Evolutionary conservation across 30 jellyfish, hydroid and myxozoan genomes (phyloP), one percentile per base, ranked within the genome.

Genomic region (Nemopilema nomurai): DNA sequence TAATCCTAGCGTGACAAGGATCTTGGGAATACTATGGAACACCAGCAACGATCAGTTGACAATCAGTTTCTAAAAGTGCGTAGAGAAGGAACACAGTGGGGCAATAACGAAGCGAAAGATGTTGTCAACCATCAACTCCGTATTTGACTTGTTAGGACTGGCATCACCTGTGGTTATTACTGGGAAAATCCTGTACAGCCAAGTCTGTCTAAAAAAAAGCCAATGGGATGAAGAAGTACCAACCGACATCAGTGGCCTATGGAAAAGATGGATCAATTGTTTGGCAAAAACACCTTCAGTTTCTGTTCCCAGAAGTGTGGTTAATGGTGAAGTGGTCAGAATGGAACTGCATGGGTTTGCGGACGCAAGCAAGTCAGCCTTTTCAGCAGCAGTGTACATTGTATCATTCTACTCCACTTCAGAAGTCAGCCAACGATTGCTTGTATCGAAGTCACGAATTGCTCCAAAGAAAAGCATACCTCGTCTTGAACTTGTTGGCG

Each of bases 21-120:
- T 84, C 71, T 89, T 90, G 18, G 91, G 97, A 41, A 86, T 91
- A n/a, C 83, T 81, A 30, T 85, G 97, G 97, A 86, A 91, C 94
- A 86, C 70, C 74, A 62, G 76, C n/a, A 78, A 53, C 66, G 96
- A 91, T 31, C 75, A 87, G 62, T 32, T 79, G 72, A 50, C 64
- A 27, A 72, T 78, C 89, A 76, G 74, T 51, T 83, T 90, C 25
- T 70, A 71, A 49, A 81, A 62, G 53, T 80, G 86, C 74, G 50
- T 49, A 69, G 80, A 73, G 50, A 71, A 67, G 6, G 64, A 51
- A 50, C 71, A 70, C 0, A 85, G 65, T 13, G 89, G 79, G 19
- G 81, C 78, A 63, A 20, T 85, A 29, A 85, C 96, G 32, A 90
- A 84, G 84, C 84, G 92, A 67, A 83, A 84, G 52, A 64, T 90